phyloP scores from a whole-genome alignment of 2,888 invertebrate genomes.

The Cyaniris semiargus region DNA sequence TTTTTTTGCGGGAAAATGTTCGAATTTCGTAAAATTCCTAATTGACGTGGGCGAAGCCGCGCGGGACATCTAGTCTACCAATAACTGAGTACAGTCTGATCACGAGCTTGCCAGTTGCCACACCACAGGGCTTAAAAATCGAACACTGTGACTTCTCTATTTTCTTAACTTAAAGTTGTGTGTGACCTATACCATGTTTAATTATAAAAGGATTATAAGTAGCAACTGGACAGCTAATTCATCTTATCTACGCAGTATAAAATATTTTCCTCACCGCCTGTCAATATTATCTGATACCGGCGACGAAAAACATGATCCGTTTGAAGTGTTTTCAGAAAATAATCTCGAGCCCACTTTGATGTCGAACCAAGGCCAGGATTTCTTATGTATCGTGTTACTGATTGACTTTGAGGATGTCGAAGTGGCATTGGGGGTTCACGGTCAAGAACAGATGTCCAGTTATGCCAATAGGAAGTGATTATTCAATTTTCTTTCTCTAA shows the following conservation, averaged over 20 bases:
- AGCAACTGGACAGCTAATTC: background rate
- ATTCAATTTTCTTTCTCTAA: background rate
- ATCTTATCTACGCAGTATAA: background rate
- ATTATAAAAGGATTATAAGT: background rate
- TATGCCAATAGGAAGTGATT: background rate
- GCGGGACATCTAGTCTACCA: no score
- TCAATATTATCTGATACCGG: conserved; percentile 23
- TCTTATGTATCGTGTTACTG: background rate
- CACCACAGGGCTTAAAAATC: no score
- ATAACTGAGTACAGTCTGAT: no score
- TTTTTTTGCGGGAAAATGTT: no score
- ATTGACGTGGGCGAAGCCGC: no score
- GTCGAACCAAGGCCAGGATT: conserved; percentile 20
- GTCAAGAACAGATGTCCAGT: background rate
- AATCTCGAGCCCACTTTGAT: conserved; percentile 2
- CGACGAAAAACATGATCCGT: background rate
- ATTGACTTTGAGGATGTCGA: background rate
- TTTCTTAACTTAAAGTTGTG: no score
- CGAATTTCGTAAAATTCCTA: no score
- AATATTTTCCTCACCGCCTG: conserved; percentile 18
- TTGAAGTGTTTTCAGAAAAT: conserved; percentile 26
- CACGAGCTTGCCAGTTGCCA: no score
- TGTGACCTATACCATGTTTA: no score
- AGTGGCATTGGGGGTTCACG: background rate
- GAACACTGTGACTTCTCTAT: no score